Percentiles rank a stretch among this genome's conserved stretches.
Evolutionary conservation across 2,113 vertebrate species (phyloP).

Genomic region (Puntigrus tetrazona): DNA sequence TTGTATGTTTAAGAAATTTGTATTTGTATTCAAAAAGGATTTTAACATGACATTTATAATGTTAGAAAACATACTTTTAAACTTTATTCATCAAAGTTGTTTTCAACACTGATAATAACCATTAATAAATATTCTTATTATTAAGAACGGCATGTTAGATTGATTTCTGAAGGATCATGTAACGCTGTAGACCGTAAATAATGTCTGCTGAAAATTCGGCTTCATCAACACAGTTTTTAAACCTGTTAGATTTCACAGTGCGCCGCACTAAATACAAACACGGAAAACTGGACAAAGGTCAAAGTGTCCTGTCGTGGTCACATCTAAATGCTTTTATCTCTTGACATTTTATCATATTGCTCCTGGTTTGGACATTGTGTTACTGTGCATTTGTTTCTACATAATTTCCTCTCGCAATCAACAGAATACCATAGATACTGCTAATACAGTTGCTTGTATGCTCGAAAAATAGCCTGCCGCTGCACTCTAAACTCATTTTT

Average conservation of each 20-base stretch:
- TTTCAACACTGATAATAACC: neutral
- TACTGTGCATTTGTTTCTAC: neutral
- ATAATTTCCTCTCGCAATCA: neutral
- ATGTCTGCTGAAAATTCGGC: neutral
- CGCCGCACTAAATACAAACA: no score
- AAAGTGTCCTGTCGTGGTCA: neutral
- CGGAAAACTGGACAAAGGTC: neutral
- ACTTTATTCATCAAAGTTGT: neutral
- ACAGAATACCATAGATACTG: constrained; percentile 5
- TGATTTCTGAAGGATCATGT: neutral
- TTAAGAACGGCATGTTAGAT: neutral
- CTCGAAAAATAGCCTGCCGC: neutral
- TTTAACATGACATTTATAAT: no score
- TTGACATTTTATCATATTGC: neutral
- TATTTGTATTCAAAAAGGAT: no score
- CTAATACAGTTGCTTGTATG: neutral
- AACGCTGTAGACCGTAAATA: neutral
- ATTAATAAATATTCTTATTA: neutral
- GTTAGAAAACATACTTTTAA: no score
- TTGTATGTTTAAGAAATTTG: no score
- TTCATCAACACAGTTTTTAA: neutral
- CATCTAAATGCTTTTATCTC: neutral
- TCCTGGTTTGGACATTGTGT: neutral
- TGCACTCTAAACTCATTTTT: neutral
- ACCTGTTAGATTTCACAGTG: neutral